phyloP scores from a whole-genome alignment of 2,888 invertebrate species.

The Sinotaia quadrata region DNA sequence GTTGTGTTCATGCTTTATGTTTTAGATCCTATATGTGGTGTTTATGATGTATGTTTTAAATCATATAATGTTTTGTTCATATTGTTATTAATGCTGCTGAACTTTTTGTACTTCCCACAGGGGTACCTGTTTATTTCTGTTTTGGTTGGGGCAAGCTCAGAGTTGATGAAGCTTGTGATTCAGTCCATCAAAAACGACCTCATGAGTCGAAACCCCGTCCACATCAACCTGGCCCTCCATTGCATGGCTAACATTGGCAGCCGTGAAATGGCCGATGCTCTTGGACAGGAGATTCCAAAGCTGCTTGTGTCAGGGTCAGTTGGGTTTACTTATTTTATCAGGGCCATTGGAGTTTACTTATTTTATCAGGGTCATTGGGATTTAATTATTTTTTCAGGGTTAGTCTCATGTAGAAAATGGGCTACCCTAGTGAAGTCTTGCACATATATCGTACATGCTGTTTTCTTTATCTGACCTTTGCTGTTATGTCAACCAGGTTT shows the following conservation, averaged over 20 bases:
- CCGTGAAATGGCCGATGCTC: slow-evolving; percentile 99
- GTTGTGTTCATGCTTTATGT: too few species aligned
- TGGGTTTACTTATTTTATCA: background rate
- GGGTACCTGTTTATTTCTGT: slow-evolving; percentile 99
- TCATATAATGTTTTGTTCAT: background rate
- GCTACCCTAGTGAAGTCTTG: too few species aligned
- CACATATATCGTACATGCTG: too few species aligned
- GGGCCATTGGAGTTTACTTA: too few species aligned
- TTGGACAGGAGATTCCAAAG: slow-evolving; percentile 98
- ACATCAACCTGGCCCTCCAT: slow-evolving; percentile 97
- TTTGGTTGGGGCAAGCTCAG: slow-evolving; percentile 98
- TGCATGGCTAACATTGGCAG: slow-evolving; percentile 99
- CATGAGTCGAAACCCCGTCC: slow-evolving; percentile 93
- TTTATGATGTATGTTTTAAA: too few species aligned
- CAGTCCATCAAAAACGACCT: slow-evolving; percentile 99
- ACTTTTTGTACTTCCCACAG: too few species aligned
- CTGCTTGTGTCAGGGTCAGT: slow-evolving; percentile 94
- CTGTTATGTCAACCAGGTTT: background rate
- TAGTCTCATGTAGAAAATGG: too few species aligned
- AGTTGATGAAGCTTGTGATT: slow-evolving; percentile 98
- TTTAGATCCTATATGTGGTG: too few species aligned
- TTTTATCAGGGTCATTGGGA: too few species aligned
- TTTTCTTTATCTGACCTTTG: background rate
- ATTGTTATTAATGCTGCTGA: slow-evolving; percentile 33
- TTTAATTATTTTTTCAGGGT: too few species aligned